Percentiles rank a stretch among this genome's conserved stretches.
These are phyloP conservation scores for Molossus alvarezi DNA, from an alignment of 2,797 vertebrate genomes.

Conservation along the genomic window DNA sequence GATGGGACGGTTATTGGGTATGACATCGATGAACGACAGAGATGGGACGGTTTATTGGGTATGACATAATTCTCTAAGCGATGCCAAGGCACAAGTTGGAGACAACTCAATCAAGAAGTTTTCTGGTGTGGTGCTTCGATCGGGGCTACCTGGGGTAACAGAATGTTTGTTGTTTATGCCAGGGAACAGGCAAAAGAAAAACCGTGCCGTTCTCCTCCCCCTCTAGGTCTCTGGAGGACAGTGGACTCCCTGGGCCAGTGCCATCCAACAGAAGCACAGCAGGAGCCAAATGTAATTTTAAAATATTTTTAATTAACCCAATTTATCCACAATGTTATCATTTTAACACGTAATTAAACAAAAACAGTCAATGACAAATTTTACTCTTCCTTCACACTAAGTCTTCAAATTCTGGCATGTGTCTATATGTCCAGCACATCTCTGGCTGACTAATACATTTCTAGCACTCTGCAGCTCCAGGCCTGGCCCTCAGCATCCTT, in stretches of 20 bases:
- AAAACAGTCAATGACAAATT: background rate
- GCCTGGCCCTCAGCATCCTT: background rate
- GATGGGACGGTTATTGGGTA: rapidly evolving
- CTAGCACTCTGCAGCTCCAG: background rate
- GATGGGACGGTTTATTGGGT: rapidly evolving
- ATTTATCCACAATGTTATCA: background rate
- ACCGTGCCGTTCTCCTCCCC: no score
- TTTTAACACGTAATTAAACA: background rate
- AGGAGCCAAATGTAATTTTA: background rate
- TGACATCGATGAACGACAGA: background rate
- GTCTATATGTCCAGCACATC: background rate
- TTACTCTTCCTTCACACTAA: background rate
- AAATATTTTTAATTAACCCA: background rate
- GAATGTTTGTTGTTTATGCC: background rate
- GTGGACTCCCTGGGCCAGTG: background rate
- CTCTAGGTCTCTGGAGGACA: background rate
- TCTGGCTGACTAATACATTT: background rate
- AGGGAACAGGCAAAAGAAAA: background rate
- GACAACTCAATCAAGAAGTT: background rate
- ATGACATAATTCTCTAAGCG: background rate
- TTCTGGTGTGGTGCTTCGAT: background rate
- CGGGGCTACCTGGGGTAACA: background rate
- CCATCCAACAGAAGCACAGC: background rate
- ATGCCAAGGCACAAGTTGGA: background rate
- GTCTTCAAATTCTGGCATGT: background rate